A percentile compares a stretch with the other conserved stretches of the same genome.
phyloP scores from a whole-genome alignment of 2,888 invertebrate genomes.

The Iselma pallidipennis region DNA sequence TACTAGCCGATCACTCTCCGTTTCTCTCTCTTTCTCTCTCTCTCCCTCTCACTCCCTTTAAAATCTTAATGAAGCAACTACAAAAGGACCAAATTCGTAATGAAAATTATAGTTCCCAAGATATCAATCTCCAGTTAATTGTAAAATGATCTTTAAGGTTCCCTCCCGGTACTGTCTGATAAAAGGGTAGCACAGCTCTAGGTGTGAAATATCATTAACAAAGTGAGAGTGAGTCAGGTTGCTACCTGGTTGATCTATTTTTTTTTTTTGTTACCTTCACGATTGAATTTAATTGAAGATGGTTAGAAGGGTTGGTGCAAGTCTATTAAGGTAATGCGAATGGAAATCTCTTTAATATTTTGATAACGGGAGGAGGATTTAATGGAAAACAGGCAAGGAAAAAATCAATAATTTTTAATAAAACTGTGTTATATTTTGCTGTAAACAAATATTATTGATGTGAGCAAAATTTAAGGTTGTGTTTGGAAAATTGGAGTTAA shows the following conservation, averaged over 20 bases:
- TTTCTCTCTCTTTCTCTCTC: too few species aligned
- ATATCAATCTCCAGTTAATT: conserved; percentile 6
- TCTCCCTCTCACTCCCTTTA: not conserved
- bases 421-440: not conserved
- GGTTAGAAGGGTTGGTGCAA: not conserved
- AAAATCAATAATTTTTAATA: not conserved
- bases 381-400: too few species aligned
- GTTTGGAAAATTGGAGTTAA: too few species aligned
- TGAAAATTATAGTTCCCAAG: not conserved
- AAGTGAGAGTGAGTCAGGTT: not conserved
- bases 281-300: not conserved
- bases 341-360: not conserved
- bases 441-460: not conserved
- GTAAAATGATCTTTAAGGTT: conserved; percentile 5
- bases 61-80: not conserved
- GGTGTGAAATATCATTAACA: conserved; percentile 3
- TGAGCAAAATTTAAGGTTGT: not conserved
- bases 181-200: not conserved
- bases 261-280: not conserved
- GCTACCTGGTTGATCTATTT: not conserved
- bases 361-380: not conserved
- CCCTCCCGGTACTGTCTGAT: too few species aligned
- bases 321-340: not conserved
- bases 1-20: too few species aligned
- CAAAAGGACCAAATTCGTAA: conserved; percentile 1